A percentile compares a stretch with the other conserved stretches of the same genome.
phyloP scores from a whole-genome alignment of 2,888 invertebrate genomes.

The Macrosoma leucophasiata region DNA sequence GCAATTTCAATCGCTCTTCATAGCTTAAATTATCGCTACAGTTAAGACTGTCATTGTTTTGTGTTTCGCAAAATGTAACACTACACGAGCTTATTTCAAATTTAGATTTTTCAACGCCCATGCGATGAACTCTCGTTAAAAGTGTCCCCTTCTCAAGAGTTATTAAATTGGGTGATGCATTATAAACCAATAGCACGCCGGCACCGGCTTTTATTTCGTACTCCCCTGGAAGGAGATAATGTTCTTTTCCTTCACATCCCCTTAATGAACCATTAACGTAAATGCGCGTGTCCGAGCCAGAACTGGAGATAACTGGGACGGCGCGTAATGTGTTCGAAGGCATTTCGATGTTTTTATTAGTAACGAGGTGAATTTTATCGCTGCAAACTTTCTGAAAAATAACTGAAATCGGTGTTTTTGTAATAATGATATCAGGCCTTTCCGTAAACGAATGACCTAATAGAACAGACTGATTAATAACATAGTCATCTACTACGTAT shows the following conservation, averaged over 20 bases:
- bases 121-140: neutral
- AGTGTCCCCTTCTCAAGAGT: constrained; percentile 1
- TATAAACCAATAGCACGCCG: neutral
- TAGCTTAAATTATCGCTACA: constrained; percentile 6
- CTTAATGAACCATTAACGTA: constrained; percentile 4
- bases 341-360: neutral
- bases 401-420: constrained; percentile 20
- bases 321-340: neutral
- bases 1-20: constrained; percentile 3
- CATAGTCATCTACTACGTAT: constrained; percentile 22
- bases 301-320: constrained; percentile 1
- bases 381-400: constrained; percentile 9
- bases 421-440: constrained; percentile 20
- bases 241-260: constrained; percentile 5
- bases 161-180: too few relatives aligned
- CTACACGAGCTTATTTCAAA: too few relatives aligned
- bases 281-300: too few relatives aligned
- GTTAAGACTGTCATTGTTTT: too few relatives aligned
- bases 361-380: constrained; percentile 1
- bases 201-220: constrained; percentile 4
- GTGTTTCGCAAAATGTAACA: too few relatives aligned
- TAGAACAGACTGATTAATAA: constrained; percentile 16
- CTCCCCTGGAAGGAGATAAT: constrained; percentile 11
- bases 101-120: neutral
- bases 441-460: constrained; percentile 25